Base-by-base conservation (phyloP, 37 sponge, comb jelly and placozoan species). In the Mnemiopsis leidyi region DNA sequence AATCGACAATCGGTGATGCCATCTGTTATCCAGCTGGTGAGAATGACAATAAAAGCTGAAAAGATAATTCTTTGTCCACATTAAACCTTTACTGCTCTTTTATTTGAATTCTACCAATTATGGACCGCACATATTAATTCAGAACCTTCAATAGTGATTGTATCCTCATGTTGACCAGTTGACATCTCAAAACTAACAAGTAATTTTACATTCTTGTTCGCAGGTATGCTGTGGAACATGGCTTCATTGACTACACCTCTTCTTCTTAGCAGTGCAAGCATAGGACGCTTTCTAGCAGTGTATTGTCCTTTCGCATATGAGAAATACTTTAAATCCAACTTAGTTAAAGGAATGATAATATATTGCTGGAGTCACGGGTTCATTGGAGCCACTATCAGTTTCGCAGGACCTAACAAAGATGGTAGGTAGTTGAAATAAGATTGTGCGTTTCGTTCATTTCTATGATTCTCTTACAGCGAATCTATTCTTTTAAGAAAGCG, bases 211-310 rank as follows among this genome's bases (percentile, higher is more conserved):
- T 67, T 67, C 18, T 67, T 67, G 18, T 21, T 13, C 20, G 68
- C 79, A 96, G 95, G 93, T 94, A 96, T 88, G 34, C 94, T 38
- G 93, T 95, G 40, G 90, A 85, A 85, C 90, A 85, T 85, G 90
- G 90, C 90, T 20, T 40, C 61, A 2, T 61, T 85, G 61, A 85
- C 90, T 2, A 85, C 90, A n/a, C 90, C 90, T 37, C 61, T 85
- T 1, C 90, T 85, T n/a, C 90, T 85, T 25, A 39, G 90, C 2
- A 85, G 90, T 33, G 90, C 90, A 25, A 85, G 90, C 39, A 21
- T 85, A 1, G 90, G 90, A 3, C 90, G 90, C n/a, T 40, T 85
- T 25, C 61, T 85, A 20, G 90, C 90, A 28, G 90, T 85, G 28
- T 85, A 85, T 21, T 21, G 24, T 7, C 90, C 90, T 25, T 85